phyloP scores from a whole-genome alignment of 2,797 vertebrate genomes.

The Lates japonicus region DNA sequence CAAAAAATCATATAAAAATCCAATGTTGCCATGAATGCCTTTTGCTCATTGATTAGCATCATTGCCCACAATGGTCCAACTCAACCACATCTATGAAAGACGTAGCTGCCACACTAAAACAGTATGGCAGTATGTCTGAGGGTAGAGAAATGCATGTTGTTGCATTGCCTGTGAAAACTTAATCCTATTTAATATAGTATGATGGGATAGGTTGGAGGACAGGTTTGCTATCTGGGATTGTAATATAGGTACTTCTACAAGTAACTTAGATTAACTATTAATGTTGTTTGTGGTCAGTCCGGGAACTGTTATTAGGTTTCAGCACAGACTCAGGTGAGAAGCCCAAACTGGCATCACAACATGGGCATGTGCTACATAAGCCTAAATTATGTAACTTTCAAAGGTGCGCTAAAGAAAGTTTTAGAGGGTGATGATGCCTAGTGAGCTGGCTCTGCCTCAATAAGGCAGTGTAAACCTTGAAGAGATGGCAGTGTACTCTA shows the following conservation, averaged over 20 bases:
- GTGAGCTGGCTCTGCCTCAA: constrained; percentile 20
- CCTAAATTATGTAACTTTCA: constrained; percentile 51
- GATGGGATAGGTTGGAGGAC: background rate
- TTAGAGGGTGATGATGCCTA: constrained; percentile 25
- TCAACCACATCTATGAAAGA: background rate
- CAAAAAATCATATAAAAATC: background rate
- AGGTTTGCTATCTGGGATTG: background rate
- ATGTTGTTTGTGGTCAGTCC: constrained; percentile 4
- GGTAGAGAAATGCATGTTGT: too few species aligned
- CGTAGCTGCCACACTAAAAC: background rate
- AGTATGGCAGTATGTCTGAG: background rate
- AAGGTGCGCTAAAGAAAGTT: constrained; percentile 13
- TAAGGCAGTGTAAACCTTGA: constrained; percentile 6
- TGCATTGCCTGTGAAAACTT: background rate
- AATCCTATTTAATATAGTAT: background rate
- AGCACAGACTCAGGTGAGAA: constrained; percentile 22
- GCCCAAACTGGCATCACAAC: constrained; percentile 32
- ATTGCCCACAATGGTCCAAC: background rate
- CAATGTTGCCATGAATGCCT: background rate
- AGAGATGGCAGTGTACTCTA: constrained; percentile 11
- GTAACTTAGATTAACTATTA: background rate
- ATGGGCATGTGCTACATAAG: constrained; percentile 12
- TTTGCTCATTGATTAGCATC: background rate
- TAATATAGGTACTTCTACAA: background rate
- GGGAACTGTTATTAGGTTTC: constrained; percentile 14